Conservation (phyloP, 2,888 invertebrate species). For the Mythimna loreyi region DNA sequence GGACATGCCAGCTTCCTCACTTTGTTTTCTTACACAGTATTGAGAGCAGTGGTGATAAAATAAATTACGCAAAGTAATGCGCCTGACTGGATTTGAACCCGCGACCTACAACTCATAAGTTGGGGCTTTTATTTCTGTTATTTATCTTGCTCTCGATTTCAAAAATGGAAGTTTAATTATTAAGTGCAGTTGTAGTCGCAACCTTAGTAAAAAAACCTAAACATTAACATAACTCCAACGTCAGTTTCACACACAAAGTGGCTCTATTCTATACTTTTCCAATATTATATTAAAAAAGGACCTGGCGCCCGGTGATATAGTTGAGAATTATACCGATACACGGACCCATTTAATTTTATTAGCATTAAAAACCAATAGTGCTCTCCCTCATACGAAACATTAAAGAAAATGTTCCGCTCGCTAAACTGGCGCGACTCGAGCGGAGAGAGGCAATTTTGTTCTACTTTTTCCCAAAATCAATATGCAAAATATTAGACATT, state of each 20-base stretch:
- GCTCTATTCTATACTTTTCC: background rate
- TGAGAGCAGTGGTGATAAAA: too few relatives aligned
- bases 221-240: too few relatives aligned
- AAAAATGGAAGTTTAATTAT: too few relatives aligned
- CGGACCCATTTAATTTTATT: slow-evolving; percentile 42
- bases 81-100: too few relatives aligned
- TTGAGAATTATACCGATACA: slow-evolving; percentile 19
- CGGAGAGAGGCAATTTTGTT: slow-evolving; percentile 44
- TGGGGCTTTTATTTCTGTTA: too few relatives aligned
- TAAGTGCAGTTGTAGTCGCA: too few relatives aligned
- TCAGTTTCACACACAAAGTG: background rate
- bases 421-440: slow-evolving; percentile 31
- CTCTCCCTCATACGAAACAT: slow-evolving; percentile 29
- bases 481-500: slow-evolving; percentile 61
- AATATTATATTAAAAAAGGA: slow-evolving; percentile 27
- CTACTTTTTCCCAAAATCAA: slow-evolving; percentile 52
- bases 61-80: too few relatives aligned
- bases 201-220: too few relatives aligned
- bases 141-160: too few relatives aligned
- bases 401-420: slow-evolving; percentile 37
- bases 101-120: too few relatives aligned
- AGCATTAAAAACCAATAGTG: slow-evolving; percentile 43
- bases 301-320: slow-evolving; percentile 6
- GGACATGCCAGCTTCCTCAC: too few relatives aligned
- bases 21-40: too few relatives aligned